A percentile compares a stretch with the other conserved stretches of the same genome.
These are phyloP conservation scores for Ceyx cyanopectus DNA, from an alignment of 2,113 vertebrate species.

Conservation along the genomic window DNA sequence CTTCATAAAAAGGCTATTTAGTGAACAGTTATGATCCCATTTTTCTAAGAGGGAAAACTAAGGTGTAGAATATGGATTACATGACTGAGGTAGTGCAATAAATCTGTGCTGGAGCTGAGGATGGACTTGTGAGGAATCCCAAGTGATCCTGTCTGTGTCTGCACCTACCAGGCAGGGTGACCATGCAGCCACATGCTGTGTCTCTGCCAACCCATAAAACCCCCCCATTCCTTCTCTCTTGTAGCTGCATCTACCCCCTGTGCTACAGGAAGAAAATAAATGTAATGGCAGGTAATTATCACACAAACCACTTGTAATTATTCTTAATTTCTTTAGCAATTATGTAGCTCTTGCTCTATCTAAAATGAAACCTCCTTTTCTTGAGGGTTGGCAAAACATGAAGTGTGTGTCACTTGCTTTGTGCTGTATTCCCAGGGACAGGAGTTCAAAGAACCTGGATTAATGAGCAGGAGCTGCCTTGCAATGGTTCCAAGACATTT, in stretches of 20 bases:
- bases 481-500: conserved; percentile 8
- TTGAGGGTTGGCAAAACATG: conserved; percentile 9
- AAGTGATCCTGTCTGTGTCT: neutral
- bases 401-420: conserved; percentile 57
- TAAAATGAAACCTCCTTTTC: conserved; percentile 28
- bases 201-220: neutral
- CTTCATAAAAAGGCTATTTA: neutral
- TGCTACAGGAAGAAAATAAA: neutral
- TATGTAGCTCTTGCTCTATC: conserved; percentile 9
- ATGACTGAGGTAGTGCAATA: neutral
- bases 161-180: neutral
- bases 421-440: neutral
- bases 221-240: neutral
- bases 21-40: neutral
- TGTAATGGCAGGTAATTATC: conserved; percentile 4
- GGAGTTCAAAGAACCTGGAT: conserved; percentile 30
- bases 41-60: neutral
- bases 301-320: conserved; percentile 43
- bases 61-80: neutral
- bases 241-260: neutral
- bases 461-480: conserved; percentile 36
- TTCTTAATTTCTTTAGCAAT: conserved; percentile 21
- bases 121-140: neutral
- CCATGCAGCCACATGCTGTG: neutral
- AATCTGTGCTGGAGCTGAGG: neutral